These are phyloP conservation scores for Lepidocyrtinus sp. DNA, from an alignment of 2,888 invertebrate genomes.

Conservation along the genomic window DNA sequence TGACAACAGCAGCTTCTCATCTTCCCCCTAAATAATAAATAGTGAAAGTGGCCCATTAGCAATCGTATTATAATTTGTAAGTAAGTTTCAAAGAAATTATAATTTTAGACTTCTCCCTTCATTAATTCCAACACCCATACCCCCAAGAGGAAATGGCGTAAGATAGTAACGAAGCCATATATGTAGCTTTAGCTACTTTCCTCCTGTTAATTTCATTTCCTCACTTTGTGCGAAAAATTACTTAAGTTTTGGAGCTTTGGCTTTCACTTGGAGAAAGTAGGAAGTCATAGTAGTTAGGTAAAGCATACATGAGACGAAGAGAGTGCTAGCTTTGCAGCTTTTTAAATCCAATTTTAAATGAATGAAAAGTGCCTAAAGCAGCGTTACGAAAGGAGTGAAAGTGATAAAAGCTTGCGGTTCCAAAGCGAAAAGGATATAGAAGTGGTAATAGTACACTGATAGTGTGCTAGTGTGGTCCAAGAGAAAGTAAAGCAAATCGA, in stretches of 20 bases:
- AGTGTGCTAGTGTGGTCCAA: not conserved
- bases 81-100: not conserved
- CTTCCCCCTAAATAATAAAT: constrained; percentile 70
- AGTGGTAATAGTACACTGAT: not conserved
- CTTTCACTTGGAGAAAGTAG: not conserved
- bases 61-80: too few relatives aligned
- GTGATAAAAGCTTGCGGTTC: constrained; percentile 8
- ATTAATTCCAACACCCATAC: not conserved
- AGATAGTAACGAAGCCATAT: too few relatives aligned
- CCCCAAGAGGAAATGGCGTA: not conserved
- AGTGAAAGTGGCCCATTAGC: not conserved
- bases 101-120: not conserved
- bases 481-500: constrained; percentile 40
- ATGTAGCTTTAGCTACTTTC: not conserved
- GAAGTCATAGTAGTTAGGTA: constrained; percentile 18
- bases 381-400: not conserved
- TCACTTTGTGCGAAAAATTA: not conserved
- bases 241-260: too few relatives aligned
- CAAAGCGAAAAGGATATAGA: constrained; percentile 1
- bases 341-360: constrained; percentile 36
- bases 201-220: constrained; percentile 24
- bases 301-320: not conserved
- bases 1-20: constrained; percentile 72
- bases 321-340: constrained; percentile 16
- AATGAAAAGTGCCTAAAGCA: constrained; percentile 11